phyloP scores from a whole-genome alignment of 2,113 vertebrate species.

The Triplophysa siluroides region DNA sequence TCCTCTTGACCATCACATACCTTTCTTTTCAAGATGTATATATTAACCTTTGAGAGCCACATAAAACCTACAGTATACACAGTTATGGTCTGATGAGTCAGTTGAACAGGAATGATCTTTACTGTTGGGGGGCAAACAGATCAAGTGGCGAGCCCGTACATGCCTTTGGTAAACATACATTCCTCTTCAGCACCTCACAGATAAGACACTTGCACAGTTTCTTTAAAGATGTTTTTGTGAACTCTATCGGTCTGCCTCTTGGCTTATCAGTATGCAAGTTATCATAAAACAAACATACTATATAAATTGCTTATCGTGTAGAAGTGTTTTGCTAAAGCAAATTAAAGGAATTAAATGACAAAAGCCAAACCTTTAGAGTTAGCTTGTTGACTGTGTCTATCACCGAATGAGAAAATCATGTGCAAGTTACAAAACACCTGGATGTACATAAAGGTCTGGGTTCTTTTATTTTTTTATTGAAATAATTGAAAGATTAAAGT shows the following conservation, averaged over 20 bases:
- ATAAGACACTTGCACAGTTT: neutral
- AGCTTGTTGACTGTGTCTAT: too few relatives aligned
- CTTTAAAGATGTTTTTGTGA: too few relatives aligned
- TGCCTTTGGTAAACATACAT: conserved; percentile 16
- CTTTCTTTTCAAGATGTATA: neutral
- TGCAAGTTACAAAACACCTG: neutral
- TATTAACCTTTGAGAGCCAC: neutral
- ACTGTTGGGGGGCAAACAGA: neutral
- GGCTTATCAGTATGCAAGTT: neutral
- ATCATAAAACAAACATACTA: neutral
- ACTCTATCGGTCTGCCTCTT: too few relatives aligned
- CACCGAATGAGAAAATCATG: neutral
- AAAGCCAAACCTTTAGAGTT: too few relatives aligned
- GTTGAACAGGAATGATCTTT: neutral
- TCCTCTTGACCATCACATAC: neutral
- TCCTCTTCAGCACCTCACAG: neutral
- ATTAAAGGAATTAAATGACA: neutral
- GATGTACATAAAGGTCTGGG: neutral
- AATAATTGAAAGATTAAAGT: neutral
- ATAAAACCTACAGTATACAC: neutral
- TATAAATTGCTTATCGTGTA: neutral
- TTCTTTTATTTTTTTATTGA: too few relatives aligned
- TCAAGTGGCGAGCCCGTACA: neutral
- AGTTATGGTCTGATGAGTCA: neutral
- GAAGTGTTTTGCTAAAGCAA: neutral